phyloP scores from a whole-genome alignment of 2,888 invertebrate species.

The Pseudococcus longispinus region DNA sequence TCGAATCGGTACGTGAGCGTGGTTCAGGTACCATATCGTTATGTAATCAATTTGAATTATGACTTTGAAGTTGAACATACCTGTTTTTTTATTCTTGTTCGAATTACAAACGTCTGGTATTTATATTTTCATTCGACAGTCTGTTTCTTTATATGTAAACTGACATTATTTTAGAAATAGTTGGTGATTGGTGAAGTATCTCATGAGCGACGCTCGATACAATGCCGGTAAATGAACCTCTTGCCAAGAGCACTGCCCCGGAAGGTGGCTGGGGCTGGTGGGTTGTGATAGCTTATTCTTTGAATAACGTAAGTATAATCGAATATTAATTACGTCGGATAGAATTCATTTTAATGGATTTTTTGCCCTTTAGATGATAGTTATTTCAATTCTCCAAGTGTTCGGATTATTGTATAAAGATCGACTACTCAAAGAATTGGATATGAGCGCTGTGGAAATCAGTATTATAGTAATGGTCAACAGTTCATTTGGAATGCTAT shows the following conservation, averaged over 20 bases:
- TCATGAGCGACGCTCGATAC: neutral
- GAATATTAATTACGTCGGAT: neutral
- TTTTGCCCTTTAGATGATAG: constrained; percentile 67
- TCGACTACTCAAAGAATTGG: constrained; percentile 39
- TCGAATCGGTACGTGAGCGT: neutral
- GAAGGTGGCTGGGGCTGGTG: constrained; percentile 83
- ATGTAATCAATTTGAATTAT: constrained; percentile 14
- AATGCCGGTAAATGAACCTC: constrained; percentile 5
- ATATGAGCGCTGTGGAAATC: constrained; percentile 64
- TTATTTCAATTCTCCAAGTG: constrained; percentile 71
- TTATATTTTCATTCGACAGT: neutral
- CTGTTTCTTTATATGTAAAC: neutral
- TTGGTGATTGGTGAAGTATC: neutral
- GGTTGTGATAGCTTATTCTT: constrained; percentile 74
- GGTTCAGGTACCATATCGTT: neutral
- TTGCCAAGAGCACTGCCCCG: constrained; percentile 64
- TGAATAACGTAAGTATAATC: constrained; percentile 72
- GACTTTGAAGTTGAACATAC: constrained; percentile 19
- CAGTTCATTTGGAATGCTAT: constrained; percentile 70
- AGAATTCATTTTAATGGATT: neutral
- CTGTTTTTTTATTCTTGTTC: constrained; percentile 10
- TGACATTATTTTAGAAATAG: neutral
- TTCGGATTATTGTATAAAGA: constrained; percentile 75
- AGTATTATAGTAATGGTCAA: constrained; percentile 72
- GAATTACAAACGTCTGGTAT: neutral